These are phyloP conservation scores for pig (Sus scrofa) DNA, from an alignment of 2,113 vertebrate genomes.

Conservation along the genomic window DNA sequence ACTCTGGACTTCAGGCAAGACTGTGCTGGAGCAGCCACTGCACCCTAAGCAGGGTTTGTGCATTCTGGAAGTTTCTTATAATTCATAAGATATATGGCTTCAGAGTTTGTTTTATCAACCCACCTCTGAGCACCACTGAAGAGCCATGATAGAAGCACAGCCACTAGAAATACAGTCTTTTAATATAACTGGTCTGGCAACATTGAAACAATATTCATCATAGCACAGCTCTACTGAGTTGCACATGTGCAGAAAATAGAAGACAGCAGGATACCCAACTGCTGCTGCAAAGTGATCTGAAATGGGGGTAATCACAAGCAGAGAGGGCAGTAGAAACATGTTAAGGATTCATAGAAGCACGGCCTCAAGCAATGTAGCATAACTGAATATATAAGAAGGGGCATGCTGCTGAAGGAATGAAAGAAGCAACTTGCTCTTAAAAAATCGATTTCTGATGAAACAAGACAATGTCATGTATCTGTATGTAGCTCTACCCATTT, in stretches of 20 bases:
- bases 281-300: constrained; percentile 68
- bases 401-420: constrained; percentile 22
- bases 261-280: constrained; percentile 47
- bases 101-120: constrained; percentile 63
- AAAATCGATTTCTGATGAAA: neutral
- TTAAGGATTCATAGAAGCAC: constrained; percentile 54
- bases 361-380: constrained; percentile 40
- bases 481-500: neutral
- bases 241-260: constrained; percentile 67
- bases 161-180: constrained; percentile 6
- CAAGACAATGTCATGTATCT: neutral
- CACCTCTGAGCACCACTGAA: constrained; percentile 62
- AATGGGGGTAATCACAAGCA: constrained; percentile 63
- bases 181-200: constrained; percentile 2
- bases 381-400: constrained; percentile 29
- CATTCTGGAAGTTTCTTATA: constrained; percentile 45
- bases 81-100: neutral
- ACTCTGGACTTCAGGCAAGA: neutral
- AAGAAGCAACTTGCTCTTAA: neutral
- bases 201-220: constrained; percentile 63
- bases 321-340: constrained; percentile 61
- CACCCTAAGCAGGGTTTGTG: neutral
- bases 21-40: neutral
- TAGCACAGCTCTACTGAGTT: constrained; percentile 32
- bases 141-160: constrained; percentile 32